phyloP scores from a whole-genome alignment of 2,888 invertebrate species.

The Trichopria drosophilae region DNA sequence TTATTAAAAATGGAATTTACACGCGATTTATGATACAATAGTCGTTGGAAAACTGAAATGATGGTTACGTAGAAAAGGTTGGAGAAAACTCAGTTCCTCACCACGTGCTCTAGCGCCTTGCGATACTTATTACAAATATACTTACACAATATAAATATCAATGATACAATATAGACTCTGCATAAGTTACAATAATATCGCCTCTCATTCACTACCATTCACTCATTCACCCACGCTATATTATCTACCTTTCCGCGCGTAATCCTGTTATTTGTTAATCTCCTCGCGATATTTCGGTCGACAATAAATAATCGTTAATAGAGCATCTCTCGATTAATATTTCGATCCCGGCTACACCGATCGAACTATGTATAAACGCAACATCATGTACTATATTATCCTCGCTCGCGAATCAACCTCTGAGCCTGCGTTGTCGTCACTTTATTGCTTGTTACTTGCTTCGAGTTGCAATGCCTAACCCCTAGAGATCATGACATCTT shows the following conservation, averaged over 20 bases:
- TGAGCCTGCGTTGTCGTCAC: constrained; percentile 37
- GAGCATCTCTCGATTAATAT: constrained; percentile 1
- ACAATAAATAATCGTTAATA: constrained; percentile 19
- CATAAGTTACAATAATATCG: constrained; percentile 55
- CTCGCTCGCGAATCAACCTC: too few species aligned
- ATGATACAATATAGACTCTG: constrained; percentile 57
- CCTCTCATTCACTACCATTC: constrained; percentile 22
- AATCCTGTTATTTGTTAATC: too few species aligned
- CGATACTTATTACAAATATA: constrained; percentile 51
- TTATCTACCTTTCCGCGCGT: too few species aligned
- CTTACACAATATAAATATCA: constrained; percentile 44
- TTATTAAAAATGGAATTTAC: too few species aligned
- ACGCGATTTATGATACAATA: too few species aligned
- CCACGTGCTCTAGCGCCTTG: too few species aligned
- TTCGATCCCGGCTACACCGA: constrained; percentile 11
- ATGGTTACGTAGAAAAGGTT: too few species aligned
- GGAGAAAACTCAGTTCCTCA: too few species aligned
- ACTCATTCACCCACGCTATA: constrained; percentile 10
- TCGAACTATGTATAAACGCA: constrained; percentile 20
- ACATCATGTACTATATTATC: too few species aligned
- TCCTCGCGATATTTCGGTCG: not conserved
- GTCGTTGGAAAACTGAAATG: too few species aligned
- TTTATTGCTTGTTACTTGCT: constrained; percentile 54
- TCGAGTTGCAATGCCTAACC: constrained; percentile 37
- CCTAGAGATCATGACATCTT: constrained; percentile 6